Percentiles rank a stretch among this genome's conserved stretches.
Conservation (phyloP, 2,888 invertebrate genomes). For the Rotaria socialis region DNA sequence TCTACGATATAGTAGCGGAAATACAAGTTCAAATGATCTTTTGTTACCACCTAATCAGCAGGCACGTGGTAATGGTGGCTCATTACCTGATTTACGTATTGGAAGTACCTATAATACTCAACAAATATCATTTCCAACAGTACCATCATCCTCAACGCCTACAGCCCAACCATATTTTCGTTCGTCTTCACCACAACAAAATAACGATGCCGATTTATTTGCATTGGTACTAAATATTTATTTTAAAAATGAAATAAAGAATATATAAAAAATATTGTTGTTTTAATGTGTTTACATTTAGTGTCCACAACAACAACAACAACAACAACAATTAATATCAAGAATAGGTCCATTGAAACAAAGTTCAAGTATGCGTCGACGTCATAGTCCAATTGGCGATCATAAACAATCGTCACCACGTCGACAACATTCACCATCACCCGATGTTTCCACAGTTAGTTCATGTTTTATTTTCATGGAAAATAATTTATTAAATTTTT, state of each 20-base stretch:
- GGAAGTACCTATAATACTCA: background rate
- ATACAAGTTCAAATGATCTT: background rate
- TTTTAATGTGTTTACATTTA: background rate
- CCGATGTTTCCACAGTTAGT: background rate
- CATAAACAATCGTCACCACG: background rate
- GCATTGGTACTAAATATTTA: background rate
- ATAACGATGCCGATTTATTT: background rate
- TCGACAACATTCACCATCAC: background rate
- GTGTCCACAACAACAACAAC: slow-evolving; percentile 29
- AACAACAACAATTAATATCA: slow-evolving; percentile 13
- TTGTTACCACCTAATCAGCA: slow-evolving; percentile 10
- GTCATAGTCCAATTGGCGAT: slow-evolving; percentile 31
- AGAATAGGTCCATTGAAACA: background rate
- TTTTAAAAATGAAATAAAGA: background rate
- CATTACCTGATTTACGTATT: slow-evolving; percentile 16
- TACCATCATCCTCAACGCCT: background rate
- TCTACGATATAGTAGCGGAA: background rate
- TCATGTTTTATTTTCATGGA: background rate
- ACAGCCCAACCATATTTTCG: background rate
- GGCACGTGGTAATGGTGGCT: background rate
- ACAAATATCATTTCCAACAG: background rate
- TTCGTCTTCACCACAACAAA: background rate
- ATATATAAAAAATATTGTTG: no score
- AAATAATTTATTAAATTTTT: background rate
- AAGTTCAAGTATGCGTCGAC: slow-evolving; percentile 28